Evolutionary conservation across 1,140 invertebrate species (phyloP), one percentile per base, ranked within the genome.

Genomic region (Odontomachus brunneus): DNA sequence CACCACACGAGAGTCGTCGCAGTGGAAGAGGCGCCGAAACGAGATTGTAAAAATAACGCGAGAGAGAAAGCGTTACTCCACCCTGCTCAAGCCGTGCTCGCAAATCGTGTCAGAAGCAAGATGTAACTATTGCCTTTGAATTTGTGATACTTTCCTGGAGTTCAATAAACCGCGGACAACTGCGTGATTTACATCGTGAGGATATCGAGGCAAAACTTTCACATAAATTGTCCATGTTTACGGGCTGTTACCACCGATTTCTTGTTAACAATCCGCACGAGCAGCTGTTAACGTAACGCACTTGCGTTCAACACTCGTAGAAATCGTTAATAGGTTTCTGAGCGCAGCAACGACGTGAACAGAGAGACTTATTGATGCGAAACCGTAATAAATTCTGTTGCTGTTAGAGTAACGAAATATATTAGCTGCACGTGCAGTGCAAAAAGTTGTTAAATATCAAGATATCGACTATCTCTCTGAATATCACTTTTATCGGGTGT

Each of bases 31-130:
- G 29, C 57, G 22, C 67, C 85, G 62, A 87, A 84, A 69, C 82
- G 85, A 74, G 85, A 88, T 85, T 85, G 62, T 88, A 88, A 88
- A 88, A 88, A 88, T 88, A 88, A 88, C 87, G 76, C 73, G 38
- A 44, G 38, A 44, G 38, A 44, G 78, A 29, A 57, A 69, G 53
- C 73, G 57, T 82, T 71, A 59, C 44, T 74, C 60, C 76, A 73
- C 71, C 62, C 72, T 26, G 51, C 2, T 26, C 57, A 38, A 62
- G 38, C 49, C 66, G 66, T 66, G 76, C 62, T 76, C 72, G 57
- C 85, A 84, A 84, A 88, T 82, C 86, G 76, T 62, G 75, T 84
- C 67, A 38, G 33, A 62, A 49, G 38, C 19, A 81, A 73, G 51
- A 62, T 75, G 65, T 59, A 84, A 71, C 76, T 87, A 87, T 84